These are phyloP conservation scores for Passerina amoena DNA, from an alignment of 2,113 vertebrate species.

Conservation along the genomic window DNA sequence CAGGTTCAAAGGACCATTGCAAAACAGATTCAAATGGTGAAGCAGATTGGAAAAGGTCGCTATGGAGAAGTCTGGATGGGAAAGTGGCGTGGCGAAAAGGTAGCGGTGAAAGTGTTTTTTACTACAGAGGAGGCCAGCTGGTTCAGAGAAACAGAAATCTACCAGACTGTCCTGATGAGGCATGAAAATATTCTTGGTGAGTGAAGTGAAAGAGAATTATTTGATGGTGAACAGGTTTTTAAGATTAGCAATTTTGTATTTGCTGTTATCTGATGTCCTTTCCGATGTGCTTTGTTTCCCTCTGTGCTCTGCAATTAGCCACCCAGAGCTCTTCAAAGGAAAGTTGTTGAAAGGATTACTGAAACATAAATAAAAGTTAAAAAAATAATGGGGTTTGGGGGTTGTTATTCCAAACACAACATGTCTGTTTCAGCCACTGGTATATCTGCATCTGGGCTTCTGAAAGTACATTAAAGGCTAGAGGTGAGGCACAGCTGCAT, in stretches of 20 bases:
- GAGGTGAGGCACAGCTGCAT: neutral
- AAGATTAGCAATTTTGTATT: neutral
- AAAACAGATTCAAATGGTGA: conserved; percentile 99
- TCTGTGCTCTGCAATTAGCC: neutral
- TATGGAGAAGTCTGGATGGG: conserved; percentile 99
- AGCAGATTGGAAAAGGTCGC: conserved; percentile 96
- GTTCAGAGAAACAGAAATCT: conserved; percentile 98
- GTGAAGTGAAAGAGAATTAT: conserved; percentile 24
- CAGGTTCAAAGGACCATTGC: conserved; percentile 98
- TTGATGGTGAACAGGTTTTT: neutral
- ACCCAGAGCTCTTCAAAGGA: neutral
- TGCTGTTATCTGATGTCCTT: conserved; percentile 8
- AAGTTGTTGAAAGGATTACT: neutral
- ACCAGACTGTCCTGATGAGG: conserved; percentile 97
- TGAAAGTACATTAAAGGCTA: neutral
- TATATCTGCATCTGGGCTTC: neutral
- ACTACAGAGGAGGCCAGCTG: conserved; percentile 98
- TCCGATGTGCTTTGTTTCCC: neutral
- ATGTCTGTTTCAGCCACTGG: neutral
- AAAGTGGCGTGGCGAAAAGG: conserved; percentile 93
- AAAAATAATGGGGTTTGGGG: neutral
- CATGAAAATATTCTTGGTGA: conserved; percentile 97
- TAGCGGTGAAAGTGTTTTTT: conserved; percentile 97
- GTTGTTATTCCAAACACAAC: neutral
- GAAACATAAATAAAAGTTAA: neutral